phyloP scores from a whole-genome alignment of 2,113 vertebrate species.

The Eclectus roratus region DNA sequence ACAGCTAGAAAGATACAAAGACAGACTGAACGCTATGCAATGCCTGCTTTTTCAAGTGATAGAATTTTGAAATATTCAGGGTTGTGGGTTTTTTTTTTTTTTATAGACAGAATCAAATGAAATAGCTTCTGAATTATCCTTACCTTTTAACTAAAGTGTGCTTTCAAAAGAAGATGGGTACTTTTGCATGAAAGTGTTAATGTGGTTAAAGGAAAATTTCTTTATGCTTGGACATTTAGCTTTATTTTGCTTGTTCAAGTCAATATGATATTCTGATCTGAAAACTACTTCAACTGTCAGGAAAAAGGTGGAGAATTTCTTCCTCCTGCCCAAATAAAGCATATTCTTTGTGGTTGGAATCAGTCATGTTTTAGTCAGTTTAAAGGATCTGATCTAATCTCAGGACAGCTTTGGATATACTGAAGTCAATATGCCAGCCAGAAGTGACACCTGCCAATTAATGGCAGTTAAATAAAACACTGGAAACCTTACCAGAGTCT shows the following conservation, averaged over 20 bases:
- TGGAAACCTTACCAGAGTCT: background rate
- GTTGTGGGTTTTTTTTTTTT: background rate
- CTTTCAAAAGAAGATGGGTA: background rate
- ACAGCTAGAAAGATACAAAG: background rate
- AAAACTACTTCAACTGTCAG: background rate
- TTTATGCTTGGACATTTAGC: background rate
- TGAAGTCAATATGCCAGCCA: background rate
- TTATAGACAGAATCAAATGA: background rate
- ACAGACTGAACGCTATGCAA: background rate
- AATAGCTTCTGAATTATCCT: background rate
- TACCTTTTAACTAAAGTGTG: background rate
- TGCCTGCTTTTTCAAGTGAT: background rate
- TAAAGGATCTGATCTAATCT: background rate
- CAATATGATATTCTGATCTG: background rate
- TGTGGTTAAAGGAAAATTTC: background rate
- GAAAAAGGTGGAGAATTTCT: background rate
- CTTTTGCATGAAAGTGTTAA: background rate
- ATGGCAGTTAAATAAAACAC: background rate
- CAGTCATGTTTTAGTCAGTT: background rate
- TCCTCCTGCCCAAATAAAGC: background rate
- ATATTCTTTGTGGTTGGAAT: background rate
- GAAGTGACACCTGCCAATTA: background rate
- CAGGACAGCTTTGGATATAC: background rate
- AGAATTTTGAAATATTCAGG: background rate
- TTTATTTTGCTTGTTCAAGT: background rate